Percentiles rank a stretch among this genome's conserved stretches.
phyloP scores from a whole-genome alignment of 1,140 invertebrate species.

The Maconellicoccus hirsutus region DNA sequence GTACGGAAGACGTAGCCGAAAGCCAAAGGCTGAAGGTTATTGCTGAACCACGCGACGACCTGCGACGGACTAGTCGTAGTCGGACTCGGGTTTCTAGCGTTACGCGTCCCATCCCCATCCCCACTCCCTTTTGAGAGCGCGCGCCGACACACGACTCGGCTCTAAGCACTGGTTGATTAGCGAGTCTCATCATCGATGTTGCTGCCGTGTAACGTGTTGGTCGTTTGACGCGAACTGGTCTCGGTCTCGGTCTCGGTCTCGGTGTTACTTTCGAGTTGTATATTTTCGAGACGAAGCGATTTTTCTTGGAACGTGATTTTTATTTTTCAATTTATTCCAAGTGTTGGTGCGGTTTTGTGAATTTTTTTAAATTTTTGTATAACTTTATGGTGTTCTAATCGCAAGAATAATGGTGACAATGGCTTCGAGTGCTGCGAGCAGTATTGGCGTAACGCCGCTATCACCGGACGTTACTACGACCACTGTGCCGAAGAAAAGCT shows the following conservation, averaged over 20 bases:
- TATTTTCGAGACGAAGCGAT: too few species aligned
- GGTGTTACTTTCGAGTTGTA: neutral
- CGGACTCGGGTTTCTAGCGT: neutral
- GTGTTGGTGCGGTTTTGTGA: too few species aligned
- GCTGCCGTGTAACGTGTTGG: neutral
- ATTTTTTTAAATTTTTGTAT: neutral
- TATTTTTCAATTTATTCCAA: neutral
- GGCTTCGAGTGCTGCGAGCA: conserved; percentile 6
- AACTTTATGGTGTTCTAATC: neutral
- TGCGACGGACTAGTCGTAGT: neutral
- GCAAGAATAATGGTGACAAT: conserved; percentile 1
- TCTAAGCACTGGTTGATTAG: neutral
- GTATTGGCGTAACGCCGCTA: neutral
- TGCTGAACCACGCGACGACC: conserved; percentile 21
- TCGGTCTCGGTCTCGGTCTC: neutral
- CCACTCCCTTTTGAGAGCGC: conserved; percentile 7
- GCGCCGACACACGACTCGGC: conserved; percentile 16
- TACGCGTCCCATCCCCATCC: neutral
- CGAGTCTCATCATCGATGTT: neutral
- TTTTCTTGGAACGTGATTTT: too few species aligned
- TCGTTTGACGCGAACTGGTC: neutral
- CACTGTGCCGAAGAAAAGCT: conserved; percentile 12
- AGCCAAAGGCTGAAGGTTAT: conserved; percentile 20
- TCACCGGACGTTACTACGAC: conserved; percentile 6
- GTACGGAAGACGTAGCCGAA: conserved; percentile 4